Percentiles rank a stretch among this genome's conserved stretches.
These are phyloP conservation scores for Lepas anatifera DNA, from an alignment of 2,888 invertebrate genomes.

Conservation along the genomic window DNA sequence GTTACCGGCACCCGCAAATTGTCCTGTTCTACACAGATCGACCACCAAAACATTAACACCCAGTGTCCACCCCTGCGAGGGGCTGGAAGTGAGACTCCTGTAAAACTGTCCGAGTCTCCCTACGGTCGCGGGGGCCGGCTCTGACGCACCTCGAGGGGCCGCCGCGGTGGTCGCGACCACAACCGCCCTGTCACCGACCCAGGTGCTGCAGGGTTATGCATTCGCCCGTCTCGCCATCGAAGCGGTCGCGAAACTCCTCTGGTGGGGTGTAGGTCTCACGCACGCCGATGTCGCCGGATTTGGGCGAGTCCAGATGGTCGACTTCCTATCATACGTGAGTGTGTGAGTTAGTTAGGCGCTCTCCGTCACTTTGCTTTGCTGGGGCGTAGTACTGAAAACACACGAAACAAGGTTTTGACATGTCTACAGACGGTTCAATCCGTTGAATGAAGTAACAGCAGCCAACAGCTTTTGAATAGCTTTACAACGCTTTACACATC, in stretches of 20 bases:
- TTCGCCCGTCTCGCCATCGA: not conserved
- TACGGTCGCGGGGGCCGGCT: too few relatives aligned
- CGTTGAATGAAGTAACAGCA: not conserved
- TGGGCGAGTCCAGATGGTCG: not conserved
- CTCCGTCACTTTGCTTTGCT: not conserved
- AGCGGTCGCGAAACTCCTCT: not conserved
- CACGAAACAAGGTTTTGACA: not conserved
- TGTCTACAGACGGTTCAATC: not conserved
- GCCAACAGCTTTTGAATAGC: too few relatives aligned
- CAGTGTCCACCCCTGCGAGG: too few relatives aligned
- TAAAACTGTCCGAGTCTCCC: too few relatives aligned
- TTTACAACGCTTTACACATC: too few relatives aligned
- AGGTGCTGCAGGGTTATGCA: not conserved
- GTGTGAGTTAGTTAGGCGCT: not conserved
- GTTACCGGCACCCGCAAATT: too few relatives aligned
- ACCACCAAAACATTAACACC: too few relatives aligned
- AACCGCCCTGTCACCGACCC: not conserved
- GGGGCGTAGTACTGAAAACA: not conserved
- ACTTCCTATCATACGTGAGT: slow-evolving; percentile 7
- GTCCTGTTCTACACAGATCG: too few relatives aligned
- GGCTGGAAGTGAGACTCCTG: too few relatives aligned
- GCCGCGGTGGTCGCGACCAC: not conserved
- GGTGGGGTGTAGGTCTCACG: not conserved
- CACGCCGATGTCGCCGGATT: not conserved
- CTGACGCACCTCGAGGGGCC: too few relatives aligned